Percentiles rank a stretch among this genome's conserved stretches.
Conservation (phyloP, 2,797 vertebrate genomes). For the Coccyzus lansbergi region DNA sequence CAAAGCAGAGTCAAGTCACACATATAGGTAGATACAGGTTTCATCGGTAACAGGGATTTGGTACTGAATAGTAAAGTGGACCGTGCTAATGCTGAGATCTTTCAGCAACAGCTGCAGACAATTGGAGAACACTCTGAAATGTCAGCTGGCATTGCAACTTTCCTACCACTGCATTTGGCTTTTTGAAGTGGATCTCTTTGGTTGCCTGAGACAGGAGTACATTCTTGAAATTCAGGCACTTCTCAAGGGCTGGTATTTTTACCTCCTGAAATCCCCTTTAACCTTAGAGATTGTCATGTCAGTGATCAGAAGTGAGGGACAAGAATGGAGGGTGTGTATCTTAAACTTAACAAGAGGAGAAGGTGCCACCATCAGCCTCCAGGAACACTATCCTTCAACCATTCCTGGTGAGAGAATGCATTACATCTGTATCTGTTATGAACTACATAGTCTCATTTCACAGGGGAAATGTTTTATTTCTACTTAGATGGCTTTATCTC, state of each 20-base stretch:
- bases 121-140: background rate
- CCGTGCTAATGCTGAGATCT: background rate
- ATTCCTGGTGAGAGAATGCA: background rate
- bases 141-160: background rate
- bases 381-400: background rate
- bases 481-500: background rate
- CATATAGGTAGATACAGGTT: background rate
- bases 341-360: background rate
- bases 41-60: background rate
- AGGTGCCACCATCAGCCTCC: background rate
- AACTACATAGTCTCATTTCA: background rate
- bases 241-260: background rate
- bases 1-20: fast-evolving
- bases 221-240: background rate
- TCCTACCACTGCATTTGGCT: background rate
- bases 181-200: background rate
- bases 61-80: background rate
- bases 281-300: background rate
- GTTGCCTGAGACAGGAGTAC: background rate
- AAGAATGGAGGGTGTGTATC: background rate
- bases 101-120: background rate
- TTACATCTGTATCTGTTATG: background rate
- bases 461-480: background rate
- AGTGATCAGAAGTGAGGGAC: background rate
- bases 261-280: background rate